phyloP scores from a whole-genome alignment of 2,888 invertebrate species.

The Drosophila subquinaria region DNA sequence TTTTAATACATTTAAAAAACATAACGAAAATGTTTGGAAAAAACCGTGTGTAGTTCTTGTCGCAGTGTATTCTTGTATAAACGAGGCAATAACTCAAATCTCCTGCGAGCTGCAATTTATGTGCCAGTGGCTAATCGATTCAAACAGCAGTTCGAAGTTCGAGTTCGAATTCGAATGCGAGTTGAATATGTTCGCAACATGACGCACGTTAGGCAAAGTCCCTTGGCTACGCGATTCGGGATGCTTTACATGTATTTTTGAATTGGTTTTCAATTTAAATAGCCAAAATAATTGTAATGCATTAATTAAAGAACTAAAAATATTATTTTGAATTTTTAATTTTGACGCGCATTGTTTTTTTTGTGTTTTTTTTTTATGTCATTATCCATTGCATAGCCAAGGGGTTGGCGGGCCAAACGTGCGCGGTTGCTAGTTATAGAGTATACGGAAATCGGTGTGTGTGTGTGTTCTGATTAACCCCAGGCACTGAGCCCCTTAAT shows the following conservation, averaged over 20 bases:
- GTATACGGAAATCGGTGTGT: slow-evolving; percentile 70
- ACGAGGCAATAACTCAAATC: slow-evolving; percentile 66
- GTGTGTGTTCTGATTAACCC: slow-evolving; percentile 66
- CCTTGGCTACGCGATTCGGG: slow-evolving; percentile 63
- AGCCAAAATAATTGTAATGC: slow-evolving; percentile 50
- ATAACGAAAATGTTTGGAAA: slow-evolving; percentile 60
- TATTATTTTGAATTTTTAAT: slow-evolving; percentile 22
- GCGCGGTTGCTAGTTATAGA: slow-evolving; percentile 35
- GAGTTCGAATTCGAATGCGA: slow-evolving; percentile 18
- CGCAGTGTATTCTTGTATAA: slow-evolving; percentile 67
- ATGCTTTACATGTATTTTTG: slow-evolving; percentile 20
- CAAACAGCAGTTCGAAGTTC: slow-evolving; percentile 41
- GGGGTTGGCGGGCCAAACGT: slow-evolving; percentile 31
- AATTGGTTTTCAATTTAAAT: slow-evolving; percentile 39
- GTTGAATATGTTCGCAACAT: slow-evolving; percentile 28
- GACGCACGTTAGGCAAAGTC: slow-evolving; percentile 33
- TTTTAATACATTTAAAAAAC: slow-evolving; percentile 72
- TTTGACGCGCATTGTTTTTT: slow-evolving; percentile 64
- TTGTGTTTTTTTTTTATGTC: slow-evolving; percentile 22
- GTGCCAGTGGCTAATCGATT: slow-evolving; percentile 75
- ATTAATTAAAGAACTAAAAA: slow-evolving; percentile 45
- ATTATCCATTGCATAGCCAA: slow-evolving; percentile 66
- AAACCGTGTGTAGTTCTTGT: slow-evolving; percentile 54
- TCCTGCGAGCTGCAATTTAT: slow-evolving; percentile 73
- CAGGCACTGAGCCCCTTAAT: slow-evolving; percentile 83